These are phyloP conservation scores for Nixonia krombeini DNA, from an alignment of 1,140 invertebrate genomes.

Conservation along the genomic window DNA sequence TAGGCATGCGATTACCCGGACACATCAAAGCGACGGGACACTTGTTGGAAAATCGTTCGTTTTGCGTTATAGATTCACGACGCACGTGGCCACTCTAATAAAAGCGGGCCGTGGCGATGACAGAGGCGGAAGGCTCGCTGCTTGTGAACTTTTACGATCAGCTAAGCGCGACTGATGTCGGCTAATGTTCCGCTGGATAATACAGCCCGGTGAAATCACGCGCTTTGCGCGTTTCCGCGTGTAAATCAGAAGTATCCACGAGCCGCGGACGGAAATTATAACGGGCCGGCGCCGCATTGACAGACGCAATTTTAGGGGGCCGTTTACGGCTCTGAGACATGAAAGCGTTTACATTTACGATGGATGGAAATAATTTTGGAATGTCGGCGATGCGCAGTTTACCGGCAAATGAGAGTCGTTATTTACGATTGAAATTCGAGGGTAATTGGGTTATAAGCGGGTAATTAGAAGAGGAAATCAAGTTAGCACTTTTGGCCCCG, in stretches of 20 bases:
- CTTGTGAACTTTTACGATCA: constrained; percentile 52
- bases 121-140: constrained; percentile 41
- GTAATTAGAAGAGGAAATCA: no score
- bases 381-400: not conserved
- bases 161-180: constrained; percentile 34
- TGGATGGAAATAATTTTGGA: not conserved
- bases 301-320: not conserved
- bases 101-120: no score
- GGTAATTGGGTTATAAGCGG: no score
- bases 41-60: not conserved
- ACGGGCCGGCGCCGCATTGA: constrained; percentile 4
- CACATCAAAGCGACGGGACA: constrained; percentile 30
- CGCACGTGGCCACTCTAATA: no score
- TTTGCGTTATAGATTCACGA: constrained; percentile 11
- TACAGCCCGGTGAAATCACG: constrained; percentile 54
- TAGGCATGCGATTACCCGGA: no score
- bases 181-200: constrained; percentile 42
- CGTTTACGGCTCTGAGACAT: not conserved
- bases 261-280: constrained; percentile 10
- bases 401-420: no score
- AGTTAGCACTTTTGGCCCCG: no score
- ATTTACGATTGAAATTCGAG: no score
- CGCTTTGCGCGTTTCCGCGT: constrained; percentile 46
- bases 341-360: not conserved
- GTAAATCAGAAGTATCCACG: constrained; percentile 41